Percentiles rank a stretch among this genome's conserved stretches.
phyloP scores from a whole-genome alignment of 2,888 invertebrate genomes.

The Perizoma affinitatum region DNA sequence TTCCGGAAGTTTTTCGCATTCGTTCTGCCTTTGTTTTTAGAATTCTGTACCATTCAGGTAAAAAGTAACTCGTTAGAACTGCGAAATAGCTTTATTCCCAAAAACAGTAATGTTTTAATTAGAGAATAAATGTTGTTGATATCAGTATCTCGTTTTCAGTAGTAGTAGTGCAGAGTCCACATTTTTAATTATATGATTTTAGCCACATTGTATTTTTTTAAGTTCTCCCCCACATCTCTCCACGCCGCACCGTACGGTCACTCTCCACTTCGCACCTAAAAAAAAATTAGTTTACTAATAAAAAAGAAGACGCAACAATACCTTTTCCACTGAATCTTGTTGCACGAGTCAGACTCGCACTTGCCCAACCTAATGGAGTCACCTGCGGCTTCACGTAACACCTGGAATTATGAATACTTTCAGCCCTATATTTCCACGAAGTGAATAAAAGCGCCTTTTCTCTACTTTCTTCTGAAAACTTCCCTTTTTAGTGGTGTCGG shows the following conservation, averaged over 20 bases:
- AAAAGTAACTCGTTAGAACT: background rate
- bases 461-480: background rate
- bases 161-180: too few relatives aligned
- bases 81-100: too few relatives aligned
- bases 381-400: slow-evolving; percentile 53
- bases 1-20: slow-evolving; percentile 64
- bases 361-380: slow-evolving; percentile 59
- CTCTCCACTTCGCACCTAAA: too few relatives aligned
- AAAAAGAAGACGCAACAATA: too few relatives aligned
- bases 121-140: too few relatives aligned
- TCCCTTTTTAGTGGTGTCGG: slow-evolving; percentile 1
- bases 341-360: slow-evolving; percentile 2
- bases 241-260: too few relatives aligned
- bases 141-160: too few relatives aligned
- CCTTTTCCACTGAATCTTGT: background rate
- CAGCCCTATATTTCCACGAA: slow-evolving; percentile 27
- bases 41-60: slow-evolving; percentile 7
- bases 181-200: too few relatives aligned
- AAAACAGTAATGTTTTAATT: too few relatives aligned
- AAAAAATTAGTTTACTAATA: too few relatives aligned
- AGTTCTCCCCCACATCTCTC: too few relatives aligned
- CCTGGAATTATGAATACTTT: slow-evolving; percentile 48
- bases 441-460: slow-evolving; percentile 30
- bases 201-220: too few relatives aligned
- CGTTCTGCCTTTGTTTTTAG: slow-evolving; percentile 57